Evolutionary conservation across 2,113 vertebrate genomes (phyloP), one percentile per base, ranked within the genome.

Genomic region (Egretta garzetta): DNA sequence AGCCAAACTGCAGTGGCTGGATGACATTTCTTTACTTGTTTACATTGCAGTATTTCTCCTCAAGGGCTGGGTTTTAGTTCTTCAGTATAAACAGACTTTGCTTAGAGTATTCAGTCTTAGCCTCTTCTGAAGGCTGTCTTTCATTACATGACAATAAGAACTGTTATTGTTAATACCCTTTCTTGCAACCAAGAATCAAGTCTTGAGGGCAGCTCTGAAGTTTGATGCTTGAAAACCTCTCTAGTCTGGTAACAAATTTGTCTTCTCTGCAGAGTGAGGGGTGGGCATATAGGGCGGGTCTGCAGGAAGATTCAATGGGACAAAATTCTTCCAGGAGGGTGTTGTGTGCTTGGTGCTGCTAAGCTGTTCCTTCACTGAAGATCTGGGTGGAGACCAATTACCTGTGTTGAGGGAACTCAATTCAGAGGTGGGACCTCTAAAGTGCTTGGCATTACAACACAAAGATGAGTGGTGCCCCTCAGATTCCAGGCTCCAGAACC

Each of bases 231-330:
- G 39, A 35, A 72, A 86, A 53, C 7, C 5, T 30, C 26, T 15
- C 33, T 80, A 8, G 3, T 80, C 19, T 86, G 53, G 39, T 59
- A 56, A 73, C 12, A 0, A 1, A 43, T 41, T 55, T 67, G 17
- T 58, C 10, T 62, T 41, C 15, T n/a, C 30, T 80, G 20, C 10
- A 39, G 58, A 49, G 20, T 52, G 33, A 72, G 9, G 15, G 4
- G 24, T 60, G 9, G 5, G 6, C 2, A 3, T 59, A 27, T 3
- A 32, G 14, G 1, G 3, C 3, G 5, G 2, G 5, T 70, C 18
- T 80, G 5, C 45, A 80, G 30, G 30, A 88, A 67, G 26, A 52
- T 43, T 33, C 30, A 12, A 3, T 27, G 19, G 35, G 16, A 33
- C 9, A 7, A 21, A 4, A 39, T 52, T 7, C 21, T 33, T 64